A percentile compares a stretch with the other conserved stretches of the same genome.
Conservation (phyloP, 2,888 invertebrate species). For the Drosophila anomalata region DNA sequence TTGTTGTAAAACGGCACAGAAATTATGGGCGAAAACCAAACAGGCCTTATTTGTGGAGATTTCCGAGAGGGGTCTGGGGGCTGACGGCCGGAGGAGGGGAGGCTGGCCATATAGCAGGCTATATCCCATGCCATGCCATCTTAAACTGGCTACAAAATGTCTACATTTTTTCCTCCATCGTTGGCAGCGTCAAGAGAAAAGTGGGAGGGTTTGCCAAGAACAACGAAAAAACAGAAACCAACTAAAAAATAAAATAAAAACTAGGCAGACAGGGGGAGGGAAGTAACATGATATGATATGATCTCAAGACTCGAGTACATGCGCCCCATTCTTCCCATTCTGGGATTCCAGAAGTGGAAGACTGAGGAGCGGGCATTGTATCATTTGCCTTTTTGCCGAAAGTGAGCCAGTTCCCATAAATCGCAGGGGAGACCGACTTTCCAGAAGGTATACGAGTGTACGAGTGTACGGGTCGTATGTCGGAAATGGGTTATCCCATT, state of each 20-base stretch:
- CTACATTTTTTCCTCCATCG: conserved; percentile 53
- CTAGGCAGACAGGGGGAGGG: conserved; percentile 9
- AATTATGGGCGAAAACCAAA: conserved; percentile 74
- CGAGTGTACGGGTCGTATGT: background rate
- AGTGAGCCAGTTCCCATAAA: background rate
- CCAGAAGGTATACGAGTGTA: background rate
- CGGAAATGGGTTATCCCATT: conserved; percentile 1
- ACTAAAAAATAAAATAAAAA: conserved; percentile 12
- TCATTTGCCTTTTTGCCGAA: background rate
- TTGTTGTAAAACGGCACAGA: conserved; percentile 72
- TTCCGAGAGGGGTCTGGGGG: background rate
- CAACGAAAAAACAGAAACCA: conserved; percentile 4
- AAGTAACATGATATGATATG: conserved; percentile 42
- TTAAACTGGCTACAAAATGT: conserved; percentile 75
- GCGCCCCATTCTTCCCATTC: conserved; percentile 12
- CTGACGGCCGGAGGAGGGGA: background rate
- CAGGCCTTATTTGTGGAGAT: conserved; percentile 52
- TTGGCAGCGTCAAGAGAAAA: conserved; percentile 9
- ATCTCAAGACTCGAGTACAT: conserved; percentile 33
- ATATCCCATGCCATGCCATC: conserved; percentile 36
- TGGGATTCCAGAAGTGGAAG: conserved; percentile 16
- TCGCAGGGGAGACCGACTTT: background rate
- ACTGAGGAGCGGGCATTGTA: conserved; percentile 3
- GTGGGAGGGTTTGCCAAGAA: conserved; percentile 33
- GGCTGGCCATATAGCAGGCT: background rate